A percentile compares a stretch with the other conserved stretches of the same genome.
phyloP scores from a whole-genome alignment of 2,797 vertebrate genomes.

The Petrocephalus schoutedeni region DNA sequence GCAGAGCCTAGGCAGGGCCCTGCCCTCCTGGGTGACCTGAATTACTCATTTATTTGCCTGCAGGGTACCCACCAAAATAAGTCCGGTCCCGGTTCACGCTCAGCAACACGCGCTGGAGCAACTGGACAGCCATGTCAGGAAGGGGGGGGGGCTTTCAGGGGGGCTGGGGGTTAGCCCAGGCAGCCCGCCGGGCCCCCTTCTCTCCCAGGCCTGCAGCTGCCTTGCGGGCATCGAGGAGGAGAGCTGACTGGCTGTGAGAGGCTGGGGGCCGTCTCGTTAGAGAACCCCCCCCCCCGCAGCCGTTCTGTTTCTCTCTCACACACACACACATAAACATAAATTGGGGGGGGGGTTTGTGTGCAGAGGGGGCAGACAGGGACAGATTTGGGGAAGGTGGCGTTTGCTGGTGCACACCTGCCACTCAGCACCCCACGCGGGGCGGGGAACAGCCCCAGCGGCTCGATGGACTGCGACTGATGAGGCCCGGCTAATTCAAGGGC shows the following conservation, averaged over 20 bases:
- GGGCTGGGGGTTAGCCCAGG: not conserved
- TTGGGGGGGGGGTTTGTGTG: not conserved
- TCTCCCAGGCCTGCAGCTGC: constrained; percentile 37
- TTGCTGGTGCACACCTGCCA: constrained; percentile 80
- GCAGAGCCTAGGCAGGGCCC: not conserved
- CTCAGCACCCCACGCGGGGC: constrained; percentile 76
- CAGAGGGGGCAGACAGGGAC: constrained; percentile 59
- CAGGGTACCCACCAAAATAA: constrained; percentile 14
- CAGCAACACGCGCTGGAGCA: not conserved
- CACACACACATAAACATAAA: not conserved
- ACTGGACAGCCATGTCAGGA: not conserved
- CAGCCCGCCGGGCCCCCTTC: constrained; percentile 15
- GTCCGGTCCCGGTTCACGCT: not conserved
- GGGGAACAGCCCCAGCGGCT: constrained; percentile 85
- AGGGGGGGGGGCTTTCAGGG: not conserved
- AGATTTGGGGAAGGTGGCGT: constrained; percentile 71
- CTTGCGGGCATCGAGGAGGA: not conserved
- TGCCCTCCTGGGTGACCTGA: constrained; percentile 13
- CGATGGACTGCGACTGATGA: constrained; percentile 98
- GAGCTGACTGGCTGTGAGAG: constrained; percentile 39
- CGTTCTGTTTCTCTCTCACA: not conserved
- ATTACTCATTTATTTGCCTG: constrained; percentile 18
- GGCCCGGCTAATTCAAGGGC: constrained; percentile 96
- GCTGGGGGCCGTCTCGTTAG: constrained; percentile 35
- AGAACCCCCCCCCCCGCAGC: not conserved